A percentile compares a stretch with the other conserved stretches of the same genome.
These are phyloP conservation scores for Camponotus pennsylvanicus DNA, from an alignment of 1,140 invertebrate species.

Conservation along the genomic window DNA sequence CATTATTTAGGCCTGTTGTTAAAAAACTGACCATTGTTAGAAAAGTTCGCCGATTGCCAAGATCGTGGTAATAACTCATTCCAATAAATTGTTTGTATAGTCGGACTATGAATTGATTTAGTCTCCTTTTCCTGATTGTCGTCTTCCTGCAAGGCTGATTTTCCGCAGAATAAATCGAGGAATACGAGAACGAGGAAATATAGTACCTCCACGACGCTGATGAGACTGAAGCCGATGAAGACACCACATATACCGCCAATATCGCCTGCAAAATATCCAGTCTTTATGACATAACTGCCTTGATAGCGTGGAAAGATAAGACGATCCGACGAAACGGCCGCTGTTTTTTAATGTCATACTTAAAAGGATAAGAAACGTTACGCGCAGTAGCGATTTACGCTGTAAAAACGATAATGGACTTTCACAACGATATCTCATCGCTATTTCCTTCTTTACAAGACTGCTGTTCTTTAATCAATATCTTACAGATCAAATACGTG, in stretches of 20 bases:
- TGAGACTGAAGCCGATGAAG: slow-evolving; percentile 88
- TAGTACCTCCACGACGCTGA: slow-evolving; percentile 87
- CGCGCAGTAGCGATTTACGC: background rate
- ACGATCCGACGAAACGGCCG: slow-evolving; percentile 7
- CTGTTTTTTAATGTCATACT: slow-evolving; percentile 22
- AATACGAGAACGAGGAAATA: slow-evolving; percentile 85
- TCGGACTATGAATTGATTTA: background rate
- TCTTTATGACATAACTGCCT: slow-evolving; percentile 10
- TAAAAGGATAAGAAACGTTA: slow-evolving; percentile 17
- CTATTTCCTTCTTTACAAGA: background rate
- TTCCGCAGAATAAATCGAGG: slow-evolving; percentile 46
- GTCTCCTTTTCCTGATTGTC: background rate
- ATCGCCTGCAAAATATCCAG: slow-evolving; percentile 84
- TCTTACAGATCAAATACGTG: background rate
- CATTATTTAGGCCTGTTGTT: slow-evolving; percentile 15
- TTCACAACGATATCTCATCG: slow-evolving; percentile 16
- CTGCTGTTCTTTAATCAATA: slow-evolving; percentile 10
- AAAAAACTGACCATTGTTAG: background rate
- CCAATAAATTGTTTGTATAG: slow-evolving; percentile 71
- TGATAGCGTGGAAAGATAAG: slow-evolving; percentile 28
- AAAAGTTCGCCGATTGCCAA: slow-evolving; percentile 11
- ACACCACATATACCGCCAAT: slow-evolving; percentile 88
- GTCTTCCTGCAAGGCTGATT: background rate
- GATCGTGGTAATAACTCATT: slow-evolving; percentile 66
- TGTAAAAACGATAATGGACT: slow-evolving; percentile 10